phyloP scores from a whole-genome alignment of 2,797 vertebrate species.

The Galaxias olidus region DNA sequence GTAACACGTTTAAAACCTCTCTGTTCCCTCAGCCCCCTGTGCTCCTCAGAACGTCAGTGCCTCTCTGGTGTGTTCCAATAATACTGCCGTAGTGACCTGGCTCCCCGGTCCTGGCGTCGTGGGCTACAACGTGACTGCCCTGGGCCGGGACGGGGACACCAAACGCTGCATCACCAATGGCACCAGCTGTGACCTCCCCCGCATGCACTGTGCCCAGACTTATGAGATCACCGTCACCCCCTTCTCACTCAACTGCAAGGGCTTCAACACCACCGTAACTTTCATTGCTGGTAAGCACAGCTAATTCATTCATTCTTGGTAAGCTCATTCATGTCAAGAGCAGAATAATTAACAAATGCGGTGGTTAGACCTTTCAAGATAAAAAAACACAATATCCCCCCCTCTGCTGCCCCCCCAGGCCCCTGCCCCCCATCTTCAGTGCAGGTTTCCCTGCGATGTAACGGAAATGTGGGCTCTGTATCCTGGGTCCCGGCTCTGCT shows the following conservation, averaged over 20 bases:
- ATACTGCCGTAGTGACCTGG: slow-evolving; percentile 73
- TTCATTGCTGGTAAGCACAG: slow-evolving; percentile 68
- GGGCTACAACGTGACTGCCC: slow-evolving; percentile 63
- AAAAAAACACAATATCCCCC: neutral
- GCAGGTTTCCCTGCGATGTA: slow-evolving; percentile 58
- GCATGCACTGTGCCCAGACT: slow-evolving; percentile 69
- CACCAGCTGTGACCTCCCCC: slow-evolving; percentile 62
- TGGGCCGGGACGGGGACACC: slow-evolving; percentile 45
- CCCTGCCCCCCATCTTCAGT: slow-evolving; percentile 71
- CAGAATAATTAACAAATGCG: no score
- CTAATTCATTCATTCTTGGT: no score
- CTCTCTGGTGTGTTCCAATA: slow-evolving; percentile 69
- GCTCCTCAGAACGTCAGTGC: slow-evolving; percentile 64
- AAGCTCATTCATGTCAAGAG: no score
- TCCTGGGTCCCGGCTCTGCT: slow-evolving; percentile 56
- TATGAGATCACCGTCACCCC: slow-evolving; percentile 71
- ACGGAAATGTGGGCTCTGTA: slow-evolving; percentile 60
- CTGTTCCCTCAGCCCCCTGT: slow-evolving; percentile 70
- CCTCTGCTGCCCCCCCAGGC: slow-evolving; percentile 47
- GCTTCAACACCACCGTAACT: slow-evolving; percentile 33
- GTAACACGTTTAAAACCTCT: neutral
- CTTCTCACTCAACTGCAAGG: slow-evolving; percentile 54
- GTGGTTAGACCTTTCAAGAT: no score
- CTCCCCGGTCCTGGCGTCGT: slow-evolving; percentile 46
- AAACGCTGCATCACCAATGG: slow-evolving; percentile 52